These are phyloP conservation scores for Melinaea menophilus DNA, from an alignment of 2,888 invertebrate genomes.

Conservation along the genomic window DNA sequence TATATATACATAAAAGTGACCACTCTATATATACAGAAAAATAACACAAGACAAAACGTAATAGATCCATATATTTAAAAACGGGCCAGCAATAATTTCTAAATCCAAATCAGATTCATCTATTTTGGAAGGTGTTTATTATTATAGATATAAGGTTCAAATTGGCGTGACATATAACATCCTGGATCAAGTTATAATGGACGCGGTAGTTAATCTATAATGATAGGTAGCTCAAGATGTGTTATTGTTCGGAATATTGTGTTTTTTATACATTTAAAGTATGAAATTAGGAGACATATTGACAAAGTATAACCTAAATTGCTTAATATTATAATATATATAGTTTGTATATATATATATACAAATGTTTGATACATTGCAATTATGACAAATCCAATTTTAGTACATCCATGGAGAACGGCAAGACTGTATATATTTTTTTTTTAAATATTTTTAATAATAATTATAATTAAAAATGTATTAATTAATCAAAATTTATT, in stretches of 20 bases:
- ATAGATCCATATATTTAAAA: constrained; percentile 68
- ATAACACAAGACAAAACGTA: constrained; percentile 59
- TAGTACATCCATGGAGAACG: too few relatives aligned
- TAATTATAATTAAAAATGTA: too few relatives aligned
- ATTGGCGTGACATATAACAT: constrained; percentile 31
- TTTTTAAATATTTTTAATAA: too few relatives aligned
- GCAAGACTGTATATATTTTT: too few relatives aligned
- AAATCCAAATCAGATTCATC: constrained; percentile 34
- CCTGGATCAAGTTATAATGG: constrained; percentile 13
- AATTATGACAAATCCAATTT: too few relatives aligned
- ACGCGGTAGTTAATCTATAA: constrained; percentile 33
- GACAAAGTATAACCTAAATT: constrained; percentile 18
- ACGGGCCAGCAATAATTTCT: constrained; percentile 49
- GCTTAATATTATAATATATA: constrained; percentile 8
- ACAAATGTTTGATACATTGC: too few relatives aligned
- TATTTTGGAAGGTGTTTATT: constrained; percentile 35
- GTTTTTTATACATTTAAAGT: constrained; percentile 10
- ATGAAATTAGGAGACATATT: constrained; percentile 5
- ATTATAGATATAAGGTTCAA: constrained; percentile 38
- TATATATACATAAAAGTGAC: constrained; percentile 22
- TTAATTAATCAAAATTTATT: too few relatives aligned
- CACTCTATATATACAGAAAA: constrained; percentile 51
- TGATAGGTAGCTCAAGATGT: constrained; percentile 25
- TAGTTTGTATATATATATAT: too few relatives aligned
- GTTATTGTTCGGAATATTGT: constrained; percentile 13